These are phyloP conservation scores for Trogon surrucura DNA, from an alignment of 2,113 vertebrate genomes.

Conservation along the genomic window DNA sequence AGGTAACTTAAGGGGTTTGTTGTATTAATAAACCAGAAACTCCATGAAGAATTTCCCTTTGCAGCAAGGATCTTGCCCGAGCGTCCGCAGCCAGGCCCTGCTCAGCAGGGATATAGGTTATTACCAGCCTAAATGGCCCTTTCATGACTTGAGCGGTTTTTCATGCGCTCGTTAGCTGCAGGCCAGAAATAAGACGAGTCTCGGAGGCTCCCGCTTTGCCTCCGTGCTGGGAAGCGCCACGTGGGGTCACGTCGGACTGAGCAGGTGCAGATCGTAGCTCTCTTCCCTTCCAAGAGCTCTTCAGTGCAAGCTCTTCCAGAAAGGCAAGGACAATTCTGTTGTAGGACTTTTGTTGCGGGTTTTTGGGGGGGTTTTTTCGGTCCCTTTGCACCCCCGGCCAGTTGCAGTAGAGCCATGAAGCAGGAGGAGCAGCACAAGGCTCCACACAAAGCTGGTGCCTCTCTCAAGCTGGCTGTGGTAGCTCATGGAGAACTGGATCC, in stretches of 20 bases:
- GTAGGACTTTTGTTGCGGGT: no score
- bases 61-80: background rate
- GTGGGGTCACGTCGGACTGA: background rate
- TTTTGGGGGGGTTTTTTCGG: no score
- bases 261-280: background rate
- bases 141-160: background rate
- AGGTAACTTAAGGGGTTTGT: background rate
- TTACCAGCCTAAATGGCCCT: background rate
- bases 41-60: background rate
- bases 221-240: accelerated
- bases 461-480: background rate
- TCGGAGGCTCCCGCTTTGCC: background rate
- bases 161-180: background rate
- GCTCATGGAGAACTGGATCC: background rate
- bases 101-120: background rate
- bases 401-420: background rate
- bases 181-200: background rate
- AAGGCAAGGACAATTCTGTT: background rate
- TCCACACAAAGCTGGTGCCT: background rate
- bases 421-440: background rate
- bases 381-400: background rate
- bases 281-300: no score
- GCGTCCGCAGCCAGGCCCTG: background rate
- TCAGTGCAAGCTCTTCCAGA: background rate
- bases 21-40: background rate